Conservation (phyloP, 1,140 invertebrate species). For the Caenorhabditis latens region DNA sequence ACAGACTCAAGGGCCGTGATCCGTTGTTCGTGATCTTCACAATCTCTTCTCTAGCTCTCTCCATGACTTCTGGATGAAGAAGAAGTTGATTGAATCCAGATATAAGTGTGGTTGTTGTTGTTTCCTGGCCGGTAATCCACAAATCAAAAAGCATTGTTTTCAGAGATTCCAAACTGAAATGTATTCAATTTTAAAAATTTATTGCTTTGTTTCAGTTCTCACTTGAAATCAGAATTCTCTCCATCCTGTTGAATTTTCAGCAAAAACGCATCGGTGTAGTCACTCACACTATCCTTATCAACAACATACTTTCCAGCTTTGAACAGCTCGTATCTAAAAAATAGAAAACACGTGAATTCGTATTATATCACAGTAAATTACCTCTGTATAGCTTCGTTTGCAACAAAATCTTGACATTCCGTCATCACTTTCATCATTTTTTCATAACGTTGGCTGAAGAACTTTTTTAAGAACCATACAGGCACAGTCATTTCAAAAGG, state of each 20-base stretch:
- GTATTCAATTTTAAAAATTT: not conserved
- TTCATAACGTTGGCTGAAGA: not conserved
- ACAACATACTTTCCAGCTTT: slow-evolving; percentile 15
- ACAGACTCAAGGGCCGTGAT: not conserved
- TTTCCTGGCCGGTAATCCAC: slow-evolving; percentile 55
- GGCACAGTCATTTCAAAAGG: not conserved
- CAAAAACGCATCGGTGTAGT: slow-evolving; percentile 41
- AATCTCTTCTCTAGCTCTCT: slow-evolving; percentile 22
- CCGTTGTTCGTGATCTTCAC: slow-evolving; percentile 6
- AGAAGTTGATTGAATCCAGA: slow-evolving; percentile 46
- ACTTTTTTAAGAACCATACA: not conserved
- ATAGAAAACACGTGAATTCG: not conserved
- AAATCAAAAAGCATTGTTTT: slow-evolving; percentile 50
- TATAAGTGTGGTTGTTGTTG: slow-evolving; percentile 20
- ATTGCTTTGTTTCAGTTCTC: not conserved
- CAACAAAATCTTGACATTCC: not conserved
- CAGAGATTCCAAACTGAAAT: slow-evolving; percentile 5
- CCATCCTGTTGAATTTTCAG: slow-evolving; percentile 41
- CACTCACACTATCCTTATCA: not conserved
- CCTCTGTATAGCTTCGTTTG: not conserved
- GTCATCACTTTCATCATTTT: not conserved
- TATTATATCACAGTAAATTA: not conserved
- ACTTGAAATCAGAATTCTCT: slow-evolving; percentile 19
- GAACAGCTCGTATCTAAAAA: not conserved
- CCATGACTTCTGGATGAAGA: slow-evolving; percentile 1